Base-by-base conservation (phyloP, 2,888 invertebrate species). In the Papilio gigon region DNA sequence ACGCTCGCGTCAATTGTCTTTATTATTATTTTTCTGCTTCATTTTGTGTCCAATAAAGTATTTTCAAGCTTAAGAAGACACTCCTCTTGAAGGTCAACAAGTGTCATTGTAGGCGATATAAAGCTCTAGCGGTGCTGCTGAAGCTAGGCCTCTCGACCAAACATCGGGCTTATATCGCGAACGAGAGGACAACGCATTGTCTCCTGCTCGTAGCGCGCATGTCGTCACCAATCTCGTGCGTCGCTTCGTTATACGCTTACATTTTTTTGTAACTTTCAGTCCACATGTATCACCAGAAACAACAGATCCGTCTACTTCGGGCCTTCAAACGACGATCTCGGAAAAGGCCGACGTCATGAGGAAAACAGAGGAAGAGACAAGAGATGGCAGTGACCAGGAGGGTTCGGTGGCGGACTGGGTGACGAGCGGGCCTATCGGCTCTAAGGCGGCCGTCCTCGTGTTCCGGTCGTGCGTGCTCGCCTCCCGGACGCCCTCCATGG, bases 401-500 rank as follows among this genome's bases (percentile, higher is more conserved):
- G 89, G 84, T 2, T 85, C 84, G 67, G 67, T 90, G 42, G 73
- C 87, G 11, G 92, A 91, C 78, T 94, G 94, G 94, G 82, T 94
- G 66, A 91, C 93, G 37, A 94, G 94, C 66, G 94, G 94, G 20
- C 90, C 88, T 33, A 76, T 94, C 73, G 95, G 95, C 22, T 93
- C 94, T 1, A 94, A 93, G 68, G 94, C 93, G 66, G 93, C 95
- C 4, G 93, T 95, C 60, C 89, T 95, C 65, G 92, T 95, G 60
- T 95, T 95, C 85, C 90, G 94, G 76, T 95, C 95, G 77, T 93
- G 93, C 73, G 94, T 94, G 56, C 85, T 95, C 72, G 94, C 94
- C 0, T 79, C 83, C 0, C 75, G 84, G 22, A 86, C 88, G 1
- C 88, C 90, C 0, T 89, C 90, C 68, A 85, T 86, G 88, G 93